Evolutionary conservation across 2,888 invertebrate genomes (phyloP).

Genomic region (Pherbina coryleti): DNA sequence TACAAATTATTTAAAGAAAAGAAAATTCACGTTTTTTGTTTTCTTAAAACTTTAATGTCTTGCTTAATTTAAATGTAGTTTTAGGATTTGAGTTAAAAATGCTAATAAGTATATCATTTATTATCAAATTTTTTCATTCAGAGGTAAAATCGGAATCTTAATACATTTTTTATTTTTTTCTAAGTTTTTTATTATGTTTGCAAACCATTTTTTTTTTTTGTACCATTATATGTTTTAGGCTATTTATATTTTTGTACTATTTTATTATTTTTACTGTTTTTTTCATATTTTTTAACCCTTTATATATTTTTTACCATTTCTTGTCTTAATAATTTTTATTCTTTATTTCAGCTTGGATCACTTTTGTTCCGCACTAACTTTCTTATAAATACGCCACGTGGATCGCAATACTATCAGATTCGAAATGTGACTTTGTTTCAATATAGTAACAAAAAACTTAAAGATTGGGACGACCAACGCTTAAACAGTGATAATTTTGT

Average conservation of each 20-base stretch:
- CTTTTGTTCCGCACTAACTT: constrained; percentile 56
- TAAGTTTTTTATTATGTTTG: not conserved
- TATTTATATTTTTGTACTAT: not conserved
- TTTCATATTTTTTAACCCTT: too few species aligned
- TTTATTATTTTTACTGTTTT: too few species aligned
- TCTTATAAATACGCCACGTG: constrained; percentile 54
- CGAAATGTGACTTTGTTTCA: constrained; percentile 51
- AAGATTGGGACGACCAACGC: constrained; percentile 54
- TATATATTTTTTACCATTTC: not conserved
- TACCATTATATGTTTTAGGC: not conserved
- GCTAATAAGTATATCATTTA: too few species aligned
- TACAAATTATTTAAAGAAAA: too few species aligned
- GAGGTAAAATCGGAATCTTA: too few species aligned
- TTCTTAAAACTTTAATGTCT: too few species aligned
- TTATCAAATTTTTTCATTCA: too few species aligned
- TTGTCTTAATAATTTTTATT: too few species aligned
- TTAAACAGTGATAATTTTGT: constrained; percentile 36
- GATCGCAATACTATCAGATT: constrained; percentile 52
- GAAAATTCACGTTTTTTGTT: too few species aligned
- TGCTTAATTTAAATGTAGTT: too few species aligned
- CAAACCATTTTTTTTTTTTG: not conserved
- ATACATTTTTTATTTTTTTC: not conserved
- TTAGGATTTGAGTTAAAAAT: too few species aligned
- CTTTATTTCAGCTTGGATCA: constrained; percentile 56
- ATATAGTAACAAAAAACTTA: constrained; percentile 56